phyloP scores from a whole-genome alignment of 2,888 invertebrate species.

The Cantharis lateralis region DNA sequence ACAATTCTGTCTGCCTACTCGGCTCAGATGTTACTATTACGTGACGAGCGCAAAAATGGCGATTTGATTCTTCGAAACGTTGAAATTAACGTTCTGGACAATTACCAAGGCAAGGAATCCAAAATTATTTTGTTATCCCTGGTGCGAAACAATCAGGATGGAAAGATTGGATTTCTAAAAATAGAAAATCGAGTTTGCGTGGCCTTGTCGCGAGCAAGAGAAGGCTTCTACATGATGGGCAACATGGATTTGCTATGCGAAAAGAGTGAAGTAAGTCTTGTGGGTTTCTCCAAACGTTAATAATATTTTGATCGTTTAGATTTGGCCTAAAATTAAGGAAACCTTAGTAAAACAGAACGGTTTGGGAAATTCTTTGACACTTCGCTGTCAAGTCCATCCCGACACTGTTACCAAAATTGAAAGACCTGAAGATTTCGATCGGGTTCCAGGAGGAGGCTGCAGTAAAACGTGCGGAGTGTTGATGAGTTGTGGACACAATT shows the following conservation, averaged over 20 bases:
- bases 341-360: no score
- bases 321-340: background rate
- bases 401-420: constrained; percentile 53
- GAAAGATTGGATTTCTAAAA: constrained; percentile 64
- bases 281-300: no score
- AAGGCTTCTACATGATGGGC: constrained; percentile 74
- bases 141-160: constrained; percentile 74
- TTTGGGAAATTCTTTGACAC: constrained; percentile 27
- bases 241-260: constrained; percentile 65
- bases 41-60: no score
- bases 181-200: no score
- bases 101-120: no score
- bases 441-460: constrained; percentile 61
- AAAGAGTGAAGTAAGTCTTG: constrained; percentile 51
- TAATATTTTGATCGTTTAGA: background rate
- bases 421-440: constrained; percentile 55
- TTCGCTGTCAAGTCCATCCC: constrained; percentile 61
- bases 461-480: constrained; percentile 6
- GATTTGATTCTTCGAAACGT: no score
- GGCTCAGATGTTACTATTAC: no score
- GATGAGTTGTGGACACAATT: constrained; percentile 67
- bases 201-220: constrained; percentile 60
- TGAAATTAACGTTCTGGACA: no score
- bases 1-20: no score
- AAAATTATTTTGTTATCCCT: constrained; percentile 57